Conservation (phyloP, 2,888 invertebrate species). For the Drosophila tanythrix region DNA sequence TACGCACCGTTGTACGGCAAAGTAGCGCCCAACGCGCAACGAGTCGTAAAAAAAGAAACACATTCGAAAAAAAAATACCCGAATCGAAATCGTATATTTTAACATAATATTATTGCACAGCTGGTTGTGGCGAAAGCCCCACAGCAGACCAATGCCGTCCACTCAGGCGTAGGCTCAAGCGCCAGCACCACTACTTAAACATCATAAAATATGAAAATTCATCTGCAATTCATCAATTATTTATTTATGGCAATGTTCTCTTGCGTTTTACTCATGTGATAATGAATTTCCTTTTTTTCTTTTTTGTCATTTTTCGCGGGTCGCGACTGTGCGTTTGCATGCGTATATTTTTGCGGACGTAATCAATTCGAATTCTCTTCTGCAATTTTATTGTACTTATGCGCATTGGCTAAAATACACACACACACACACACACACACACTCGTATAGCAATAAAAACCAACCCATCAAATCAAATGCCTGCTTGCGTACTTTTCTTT, state of each 20-base stretch:
- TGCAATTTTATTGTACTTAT: constrained; percentile 74
- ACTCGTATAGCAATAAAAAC: constrained; percentile 20
- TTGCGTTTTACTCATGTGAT: constrained; percentile 75
- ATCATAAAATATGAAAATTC: constrained; percentile 83
- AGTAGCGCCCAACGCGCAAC: constrained; percentile 48
- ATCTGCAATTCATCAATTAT: constrained; percentile 84
- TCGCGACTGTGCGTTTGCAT: constrained; percentile 1
- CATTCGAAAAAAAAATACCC: constrained; percentile 12
- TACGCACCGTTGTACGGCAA: constrained; percentile 72
- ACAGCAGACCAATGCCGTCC: not conserved
- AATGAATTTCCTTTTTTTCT: constrained; percentile 63
- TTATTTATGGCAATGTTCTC: constrained; percentile 82
- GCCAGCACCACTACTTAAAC: constrained; percentile 64
- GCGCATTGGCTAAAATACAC: constrained; percentile 35
- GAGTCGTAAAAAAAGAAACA: constrained; percentile 51
- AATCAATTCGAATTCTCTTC: constrained; percentile 72
- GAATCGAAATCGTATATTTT: constrained; percentile 78
- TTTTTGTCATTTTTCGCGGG: constrained; percentile 33
- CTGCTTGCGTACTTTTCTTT: not conserved
- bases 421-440: not conserved
- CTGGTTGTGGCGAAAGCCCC: constrained; percentile 38
- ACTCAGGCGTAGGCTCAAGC: not conserved
- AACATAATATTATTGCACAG: constrained; percentile 77
- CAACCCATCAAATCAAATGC: constrained; percentile 46
- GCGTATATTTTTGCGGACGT: constrained; percentile 25